Base-by-base conservation (phyloP, 2,113 vertebrate genomes). In the Seriola quinqueradiata region DNA sequence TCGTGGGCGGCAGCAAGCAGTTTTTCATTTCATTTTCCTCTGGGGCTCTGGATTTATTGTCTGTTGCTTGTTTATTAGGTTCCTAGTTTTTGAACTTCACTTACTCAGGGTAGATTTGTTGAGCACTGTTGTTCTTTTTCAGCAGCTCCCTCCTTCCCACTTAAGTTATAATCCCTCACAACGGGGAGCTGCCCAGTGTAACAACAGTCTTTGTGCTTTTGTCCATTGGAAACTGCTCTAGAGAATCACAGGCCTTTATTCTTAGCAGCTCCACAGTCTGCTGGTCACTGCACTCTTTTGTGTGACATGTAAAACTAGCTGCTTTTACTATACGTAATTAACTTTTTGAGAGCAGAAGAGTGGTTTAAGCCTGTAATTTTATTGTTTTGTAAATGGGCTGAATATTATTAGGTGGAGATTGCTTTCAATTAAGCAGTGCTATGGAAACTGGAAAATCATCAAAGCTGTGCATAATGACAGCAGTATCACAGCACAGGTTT, bases 21-120 rank as follows among this genome's bases (percentile, higher is more conserved):
- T 90, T 90, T 89, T 88, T 86, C 88, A 89, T 91, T 90, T 88
- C 28, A 86, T 83, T 65, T 81, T 81, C 74, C 89, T 90, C 78
- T 14, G 25, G 48, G 84, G 87, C 72, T 86, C 85, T 85, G 79
- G 84, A 88, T 88, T 89, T 86, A 90, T 90, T 84, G 84, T 71
- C 25, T 71, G 73, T 77, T 87, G 72, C 75, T 88, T 87, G 87
- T 87, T 91, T 90, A 88, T 92, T 90, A 82, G 82, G 6, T 83
- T 83, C 60, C 65, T 75, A 61, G 70, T 54, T 85, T 90, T 82
- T 85, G 75, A 89, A 91, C 85, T 80, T 46, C 50, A 85, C 83
- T 86, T 75, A 68, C 61, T 73, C 12, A 0, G 69, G 61, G 75
- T 85, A 75, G 83, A 69, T 87, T 87, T 89, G 77, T 85, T 21